Percentiles rank a stretch among this genome's conserved stretches.
Conservation (phyloP, 2,888 invertebrate species). For the Aphodius granarius region DNA sequence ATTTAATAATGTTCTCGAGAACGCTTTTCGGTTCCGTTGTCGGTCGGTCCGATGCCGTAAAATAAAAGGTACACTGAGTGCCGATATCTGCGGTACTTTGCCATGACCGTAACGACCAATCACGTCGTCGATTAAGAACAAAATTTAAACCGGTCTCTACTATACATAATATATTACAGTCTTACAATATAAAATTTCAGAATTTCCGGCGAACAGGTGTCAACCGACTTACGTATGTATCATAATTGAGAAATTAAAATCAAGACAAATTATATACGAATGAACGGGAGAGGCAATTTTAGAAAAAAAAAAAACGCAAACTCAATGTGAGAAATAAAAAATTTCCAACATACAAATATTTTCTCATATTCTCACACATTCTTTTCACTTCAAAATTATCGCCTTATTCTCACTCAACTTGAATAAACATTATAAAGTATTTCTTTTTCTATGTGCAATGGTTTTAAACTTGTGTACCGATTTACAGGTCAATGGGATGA, state of each 20-base stretch:
- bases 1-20: slow-evolving; percentile 10
- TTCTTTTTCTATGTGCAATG: too few species aligned
- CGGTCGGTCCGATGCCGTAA: neutral
- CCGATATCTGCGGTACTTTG: neutral
- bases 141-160: neutral
- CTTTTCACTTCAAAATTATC: too few species aligned
- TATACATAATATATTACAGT: neutral
- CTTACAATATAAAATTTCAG: neutral
- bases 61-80: neutral
- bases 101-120: neutral
- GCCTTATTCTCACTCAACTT: too few species aligned
- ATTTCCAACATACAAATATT: too few species aligned
- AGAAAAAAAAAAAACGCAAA: too few species aligned
- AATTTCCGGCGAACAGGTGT: neutral
- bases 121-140: neutral
- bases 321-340: too few species aligned
- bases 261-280: neutral
- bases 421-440: too few species aligned
- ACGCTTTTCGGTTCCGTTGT: slow-evolving; percentile 4
- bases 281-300: too few species aligned
- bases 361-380: too few species aligned
- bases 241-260: neutral
- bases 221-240: neutral
- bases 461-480: too few species aligned
- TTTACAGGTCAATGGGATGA: too few species aligned